Evolutionary conservation across 2,113 vertebrate species (phyloP).

Genomic region (Paedocypris sp.): DNA sequence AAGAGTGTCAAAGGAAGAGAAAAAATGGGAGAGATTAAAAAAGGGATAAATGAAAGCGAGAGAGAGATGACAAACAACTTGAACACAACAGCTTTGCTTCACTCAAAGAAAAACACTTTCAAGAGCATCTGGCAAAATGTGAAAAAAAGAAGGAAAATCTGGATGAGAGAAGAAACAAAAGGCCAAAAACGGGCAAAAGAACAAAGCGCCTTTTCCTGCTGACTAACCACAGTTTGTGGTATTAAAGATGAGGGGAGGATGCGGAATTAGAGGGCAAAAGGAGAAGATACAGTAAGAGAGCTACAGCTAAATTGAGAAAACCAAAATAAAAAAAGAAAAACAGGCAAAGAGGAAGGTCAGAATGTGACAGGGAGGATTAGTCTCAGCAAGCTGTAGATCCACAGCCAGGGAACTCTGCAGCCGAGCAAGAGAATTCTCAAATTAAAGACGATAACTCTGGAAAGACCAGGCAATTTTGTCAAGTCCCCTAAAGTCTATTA

Average conservation of each 20-base stretch:
- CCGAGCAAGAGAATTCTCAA: neutral
- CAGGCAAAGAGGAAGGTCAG: neutral
- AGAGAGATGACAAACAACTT: neutral
- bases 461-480: no score
- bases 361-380: neutral
- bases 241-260: neutral
- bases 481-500: no score
- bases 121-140: neutral
- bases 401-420: neutral
- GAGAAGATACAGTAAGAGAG: no score
- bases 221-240: slow-evolving; percentile 15
- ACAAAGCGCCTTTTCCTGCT: slow-evolving; percentile 4
- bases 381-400: neutral
- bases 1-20: no score
- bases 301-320: neutral
- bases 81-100: no score
- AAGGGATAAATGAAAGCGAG: no score
- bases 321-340: neutral
- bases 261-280: neutral
- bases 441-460: neutral
- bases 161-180: neutral
- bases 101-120: no score
- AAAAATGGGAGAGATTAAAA: no score
- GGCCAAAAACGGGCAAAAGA: neutral
- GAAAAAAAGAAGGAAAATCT: slow-evolving; percentile 1